These are phyloP conservation scores for Yasuhikotakia modesta DNA, from an alignment of 2,797 vertebrate species.

Conservation along the genomic window DNA sequence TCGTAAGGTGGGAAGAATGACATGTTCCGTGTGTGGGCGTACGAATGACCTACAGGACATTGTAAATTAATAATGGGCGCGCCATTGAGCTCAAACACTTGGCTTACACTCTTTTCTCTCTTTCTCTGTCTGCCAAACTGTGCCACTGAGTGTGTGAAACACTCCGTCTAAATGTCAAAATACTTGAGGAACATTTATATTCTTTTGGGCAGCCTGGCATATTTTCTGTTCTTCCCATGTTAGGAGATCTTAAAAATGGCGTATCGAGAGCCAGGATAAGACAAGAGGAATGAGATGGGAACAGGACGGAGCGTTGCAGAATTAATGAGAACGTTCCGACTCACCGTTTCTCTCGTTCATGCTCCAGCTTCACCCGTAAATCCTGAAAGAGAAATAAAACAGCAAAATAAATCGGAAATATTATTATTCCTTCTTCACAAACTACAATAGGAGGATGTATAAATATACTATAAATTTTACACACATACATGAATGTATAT, in stretches of 20 bases:
- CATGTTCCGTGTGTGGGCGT: conserved; percentile 49
- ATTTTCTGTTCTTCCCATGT: conserved; percentile 64
- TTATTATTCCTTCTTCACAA: background rate
- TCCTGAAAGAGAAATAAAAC: conserved; percentile 79
- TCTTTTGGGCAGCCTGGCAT: conserved; percentile 66
- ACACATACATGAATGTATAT: too few species aligned
- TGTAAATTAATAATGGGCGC: conserved; percentile 65
- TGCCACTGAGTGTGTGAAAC: conserved; percentile 50
- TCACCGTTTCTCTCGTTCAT: conserved; percentile 93
- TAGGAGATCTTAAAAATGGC: conserved; percentile 61
- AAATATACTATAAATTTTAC: too few species aligned
- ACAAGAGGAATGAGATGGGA: conserved; percentile 51
- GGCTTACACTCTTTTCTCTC: conserved; percentile 50
- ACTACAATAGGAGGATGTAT: too few species aligned
- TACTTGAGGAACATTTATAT: conserved; percentile 60
- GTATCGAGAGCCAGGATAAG: conserved; percentile 61
- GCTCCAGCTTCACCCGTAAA: conserved; percentile 93
- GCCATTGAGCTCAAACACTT: conserved; percentile 64
- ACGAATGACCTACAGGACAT: conserved; percentile 44
- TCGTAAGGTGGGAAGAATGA: conserved; percentile 44
- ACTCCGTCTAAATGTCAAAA: conserved; percentile 69
- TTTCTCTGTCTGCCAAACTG: conserved; percentile 28
- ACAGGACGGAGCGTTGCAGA: conserved; percentile 63
- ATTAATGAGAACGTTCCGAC: conserved; percentile 71
- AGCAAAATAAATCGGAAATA: conserved; percentile 63